Base-by-base conservation (phyloP, 1,140 invertebrate genomes). In the Myzus persicae region DNA sequence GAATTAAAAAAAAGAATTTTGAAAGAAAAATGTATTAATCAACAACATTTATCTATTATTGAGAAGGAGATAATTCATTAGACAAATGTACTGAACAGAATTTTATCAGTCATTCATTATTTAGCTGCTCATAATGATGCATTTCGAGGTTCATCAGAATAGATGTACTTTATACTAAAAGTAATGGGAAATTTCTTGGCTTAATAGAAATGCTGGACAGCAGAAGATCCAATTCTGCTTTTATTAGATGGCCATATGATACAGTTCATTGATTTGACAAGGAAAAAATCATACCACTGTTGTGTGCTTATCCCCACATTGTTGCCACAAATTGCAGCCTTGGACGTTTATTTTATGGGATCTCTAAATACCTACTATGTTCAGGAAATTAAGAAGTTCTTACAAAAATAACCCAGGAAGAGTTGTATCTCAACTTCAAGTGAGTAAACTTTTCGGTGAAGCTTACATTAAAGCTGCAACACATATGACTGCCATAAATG, bases 351-450 rank as follows among this genome's bases (percentile, higher is more conserved):
- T 81, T 95, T 96, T 48, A 95, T 94, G 94, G 95, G 94, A 26
- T 94, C 95, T 54, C 95, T 96, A 20, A 96, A 96, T 93, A 94
- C 93, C 46, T 94, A 94, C 94, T 94, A 95, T 51, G 94, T 94
- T 94, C 1, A 95, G 24, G 94, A 94, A 40, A 94, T 94, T 91
- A 95, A 95, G 94, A 94, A 85, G 76, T 96, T 95, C 95, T 94
- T 96, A 95, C 89, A 94, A 94, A n/a, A 95, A 85, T 92, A 94
- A 96, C 94, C 95, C 95, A 67, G 95, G 95, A n/a, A 95, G 95
- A 94, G 94, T 95, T 20, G 95, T 96, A 94, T 94, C 95, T 40
- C 59, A 93, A 67, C 93, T 76, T 67, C 59, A 94, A 87, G 89
- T 94, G 42, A 87, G 84, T 18, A 46, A 87, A 87, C 40, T 46